These are phyloP conservation scores for Drosophila tsacasi DNA, from an alignment of 1,140 invertebrate species.

Conservation along the genomic window DNA sequence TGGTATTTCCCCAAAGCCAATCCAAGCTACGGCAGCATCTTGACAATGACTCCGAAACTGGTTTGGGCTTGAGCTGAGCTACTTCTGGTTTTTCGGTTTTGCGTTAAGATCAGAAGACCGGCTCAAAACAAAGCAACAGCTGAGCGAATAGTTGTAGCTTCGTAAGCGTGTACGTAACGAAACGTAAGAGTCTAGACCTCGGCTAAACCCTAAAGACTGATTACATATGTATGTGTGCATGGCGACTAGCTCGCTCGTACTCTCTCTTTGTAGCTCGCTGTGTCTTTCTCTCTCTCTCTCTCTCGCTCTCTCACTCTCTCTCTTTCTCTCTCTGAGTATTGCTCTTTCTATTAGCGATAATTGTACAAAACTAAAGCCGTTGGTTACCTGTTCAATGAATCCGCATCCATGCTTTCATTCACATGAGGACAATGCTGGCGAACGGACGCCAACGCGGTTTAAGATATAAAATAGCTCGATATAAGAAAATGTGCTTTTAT, in stretches of 20 bases:
- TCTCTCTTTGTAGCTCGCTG: not conserved
- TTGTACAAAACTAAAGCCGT: conserved; percentile 51
- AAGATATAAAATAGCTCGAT: conserved; percentile 28
- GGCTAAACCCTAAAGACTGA: not conserved
- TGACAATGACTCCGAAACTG: conserved; percentile 37
- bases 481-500: conserved; percentile 22
- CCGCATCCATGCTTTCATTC: conserved; percentile 74
- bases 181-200: not conserved
- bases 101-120: conserved; percentile 50
- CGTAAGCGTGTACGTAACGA: conserved; percentile 3
- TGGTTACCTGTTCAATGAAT: conserved; percentile 67
- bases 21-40: conserved; percentile 9
- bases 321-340: not conserved
- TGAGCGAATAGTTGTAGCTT: conserved; percentile 31
- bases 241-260: not conserved
- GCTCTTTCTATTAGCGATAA: conserved; percentile 20
- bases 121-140: conserved; percentile 60
- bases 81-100: conserved; percentile 11
- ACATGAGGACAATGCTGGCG: conserved; percentile 79
- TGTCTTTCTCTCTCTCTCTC: not conserved
- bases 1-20: conserved; percentile 35
- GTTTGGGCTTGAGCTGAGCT: conserved; percentile 36
- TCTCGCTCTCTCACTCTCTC: conserved; percentile 2
- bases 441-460: conserved; percentile 67
- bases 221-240: not conserved